Evolutionary conservation across 2,113 vertebrate genomes (phyloP).

Genomic region (Lepus timidus): DNA sequence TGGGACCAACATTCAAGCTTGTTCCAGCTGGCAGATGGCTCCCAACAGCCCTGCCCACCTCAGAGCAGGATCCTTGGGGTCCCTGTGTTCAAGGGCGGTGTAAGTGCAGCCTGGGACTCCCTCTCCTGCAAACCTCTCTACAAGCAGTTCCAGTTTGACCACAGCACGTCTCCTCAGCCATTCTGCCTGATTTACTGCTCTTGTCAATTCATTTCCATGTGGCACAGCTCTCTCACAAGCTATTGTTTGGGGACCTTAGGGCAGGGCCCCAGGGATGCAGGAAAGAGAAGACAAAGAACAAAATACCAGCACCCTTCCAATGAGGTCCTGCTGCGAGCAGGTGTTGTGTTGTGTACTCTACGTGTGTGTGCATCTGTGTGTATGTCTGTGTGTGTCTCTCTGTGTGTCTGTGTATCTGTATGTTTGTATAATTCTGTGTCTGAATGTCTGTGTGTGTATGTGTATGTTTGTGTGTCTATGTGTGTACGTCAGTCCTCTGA

Average conservation of each 20-base stretch:
- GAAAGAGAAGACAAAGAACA: constrained; percentile 35
- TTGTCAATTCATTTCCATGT: neutral
- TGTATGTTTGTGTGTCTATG: too few relatives aligned
- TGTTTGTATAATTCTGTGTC: too few relatives aligned
- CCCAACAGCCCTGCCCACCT: neutral
- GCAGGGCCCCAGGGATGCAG: neutral
- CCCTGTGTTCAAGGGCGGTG: neutral
- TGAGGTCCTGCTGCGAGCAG: neutral
- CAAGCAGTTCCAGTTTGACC: neutral
- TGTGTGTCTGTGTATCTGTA: neutral
- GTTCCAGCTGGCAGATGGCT: neutral
- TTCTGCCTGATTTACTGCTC: constrained; percentile 38
- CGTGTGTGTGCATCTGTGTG: too few relatives aligned
- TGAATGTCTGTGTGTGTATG: too few relatives aligned
- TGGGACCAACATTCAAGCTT: neutral
- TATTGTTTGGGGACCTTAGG: constrained; percentile 70
- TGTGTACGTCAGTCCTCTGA: too few relatives aligned
- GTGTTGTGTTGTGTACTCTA: neutral
- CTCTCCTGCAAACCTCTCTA: neutral
- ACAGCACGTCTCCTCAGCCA: constrained; percentile 43
- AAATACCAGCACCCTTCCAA: neutral
- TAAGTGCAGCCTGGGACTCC: neutral
- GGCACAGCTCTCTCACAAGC: neutral
- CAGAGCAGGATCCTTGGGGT: neutral
- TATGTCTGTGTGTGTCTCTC: neutral